Percentiles rank a stretch among this genome's conserved stretches.
Evolutionary conservation across 2,888 invertebrate species (phyloP).

Genomic region (Amphipyra tragopoginis): DNA sequence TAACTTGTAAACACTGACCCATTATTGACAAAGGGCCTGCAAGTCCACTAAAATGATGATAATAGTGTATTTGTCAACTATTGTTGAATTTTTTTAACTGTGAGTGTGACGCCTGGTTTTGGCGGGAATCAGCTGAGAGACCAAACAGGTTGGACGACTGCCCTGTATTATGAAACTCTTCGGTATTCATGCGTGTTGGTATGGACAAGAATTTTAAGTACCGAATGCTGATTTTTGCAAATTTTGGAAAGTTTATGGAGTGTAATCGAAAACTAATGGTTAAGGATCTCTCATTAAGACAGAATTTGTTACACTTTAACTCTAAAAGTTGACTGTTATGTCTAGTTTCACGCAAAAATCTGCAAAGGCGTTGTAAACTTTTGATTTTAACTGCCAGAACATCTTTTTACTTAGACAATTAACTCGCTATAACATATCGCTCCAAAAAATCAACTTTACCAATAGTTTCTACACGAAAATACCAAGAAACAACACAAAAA

Average conservation of each 20-base stretch:
- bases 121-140: slow-evolving; percentile 63
- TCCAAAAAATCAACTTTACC: background rate
- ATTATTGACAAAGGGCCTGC: slow-evolving; percentile 35
- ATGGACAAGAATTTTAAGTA: background rate
- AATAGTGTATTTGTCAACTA: slow-evolving; percentile 46
- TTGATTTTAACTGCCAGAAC: no score
- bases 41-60: slow-evolving; percentile 30
- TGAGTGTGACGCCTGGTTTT: slow-evolving; percentile 56
- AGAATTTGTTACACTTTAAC: background rate
- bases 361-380: no score
- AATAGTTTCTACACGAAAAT: background rate
- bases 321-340: background rate
- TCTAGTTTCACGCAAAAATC: no score
- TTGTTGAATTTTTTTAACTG: slow-evolving; percentile 50
- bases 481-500: background rate
- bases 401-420: background rate
- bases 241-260: background rate
- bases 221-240: background rate
- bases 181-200: slow-evolving; percentile 1
- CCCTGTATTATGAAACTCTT: slow-evolving; percentile 51
- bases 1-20: slow-evolving; percentile 42
- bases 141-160: slow-evolving; percentile 55
- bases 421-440: no score
- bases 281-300: background rate
- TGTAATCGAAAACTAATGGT: background rate